phyloP scores from a whole-genome alignment of 2,888 invertebrate species.

The Lathronympha strigana region DNA sequence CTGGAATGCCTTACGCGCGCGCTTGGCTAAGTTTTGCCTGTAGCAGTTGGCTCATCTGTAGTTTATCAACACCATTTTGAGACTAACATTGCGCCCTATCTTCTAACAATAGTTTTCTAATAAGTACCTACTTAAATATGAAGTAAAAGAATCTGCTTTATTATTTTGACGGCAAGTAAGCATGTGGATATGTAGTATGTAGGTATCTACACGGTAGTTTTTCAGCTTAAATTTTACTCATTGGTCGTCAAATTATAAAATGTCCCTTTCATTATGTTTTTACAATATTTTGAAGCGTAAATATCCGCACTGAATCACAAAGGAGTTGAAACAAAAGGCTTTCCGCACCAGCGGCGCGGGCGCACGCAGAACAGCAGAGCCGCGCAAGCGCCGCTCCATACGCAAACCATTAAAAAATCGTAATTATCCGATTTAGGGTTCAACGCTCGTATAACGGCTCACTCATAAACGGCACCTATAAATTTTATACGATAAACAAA shows the following conservation, averaged over 20 bases:
- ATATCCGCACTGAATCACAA: slow-evolving; percentile 1
- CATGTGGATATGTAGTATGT: no score
- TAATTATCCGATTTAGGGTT: slow-evolving; percentile 78
- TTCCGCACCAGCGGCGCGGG: slow-evolving; percentile 29
- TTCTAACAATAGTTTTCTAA: no score
- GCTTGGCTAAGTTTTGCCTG: not conserved
- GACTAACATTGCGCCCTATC: no score
- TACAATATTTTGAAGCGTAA: not conserved
- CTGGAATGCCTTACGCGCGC: not conserved
- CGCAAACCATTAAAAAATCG: slow-evolving; percentile 73
- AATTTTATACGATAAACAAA: slow-evolving; percentile 79
- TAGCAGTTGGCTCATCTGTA: no score
- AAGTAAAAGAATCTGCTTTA: no score
- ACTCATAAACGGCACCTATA: slow-evolving; percentile 69
- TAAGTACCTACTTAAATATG: no score
- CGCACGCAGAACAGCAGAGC: slow-evolving; percentile 59
- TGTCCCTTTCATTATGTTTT: not conserved
- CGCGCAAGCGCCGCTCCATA: slow-evolving; percentile 60
- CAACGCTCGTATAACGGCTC: slow-evolving; percentile 68
- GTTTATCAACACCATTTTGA: no score
- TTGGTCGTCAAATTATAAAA: no score
- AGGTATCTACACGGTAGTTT: no score
- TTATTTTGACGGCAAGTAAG: no score
- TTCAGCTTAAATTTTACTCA: no score
- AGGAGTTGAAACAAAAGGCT: slow-evolving; percentile 38